Percentiles rank a stretch among this genome's conserved stretches.
Conservation (phyloP, 1,140 invertebrate species). For the Sesamia nonagrioides region DNA sequence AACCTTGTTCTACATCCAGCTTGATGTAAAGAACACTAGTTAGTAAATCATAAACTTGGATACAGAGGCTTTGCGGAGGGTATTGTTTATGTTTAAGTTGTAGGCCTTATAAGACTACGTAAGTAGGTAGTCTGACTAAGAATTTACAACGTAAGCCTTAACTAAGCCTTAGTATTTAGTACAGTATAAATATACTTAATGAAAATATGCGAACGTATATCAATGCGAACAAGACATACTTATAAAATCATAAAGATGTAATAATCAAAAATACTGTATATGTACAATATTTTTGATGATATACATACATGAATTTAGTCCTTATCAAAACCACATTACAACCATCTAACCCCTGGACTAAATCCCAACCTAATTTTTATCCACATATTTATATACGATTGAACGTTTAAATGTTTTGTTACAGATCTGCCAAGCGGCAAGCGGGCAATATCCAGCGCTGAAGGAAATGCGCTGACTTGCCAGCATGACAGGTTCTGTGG, state of each 20-base stretch:
- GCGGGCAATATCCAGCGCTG: conserved; percentile 49
- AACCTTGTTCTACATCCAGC: not conserved
- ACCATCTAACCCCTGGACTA: not conserved
- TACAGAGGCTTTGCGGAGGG: not conserved
- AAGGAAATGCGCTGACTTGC: conserved; percentile 69
- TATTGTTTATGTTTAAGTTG: conserved; percentile 1
- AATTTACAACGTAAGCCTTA: no score
- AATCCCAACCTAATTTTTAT: not conserved
- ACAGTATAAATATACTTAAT: no score
- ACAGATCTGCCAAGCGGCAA: conserved; percentile 49
- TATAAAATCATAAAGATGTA: no score
- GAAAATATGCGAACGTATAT: no score
- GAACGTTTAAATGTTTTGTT: conserved; percentile 17
- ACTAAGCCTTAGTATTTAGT: no score
- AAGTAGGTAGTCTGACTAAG: no score
- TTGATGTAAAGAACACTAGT: conserved; percentile 1
- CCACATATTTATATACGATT: conserved; percentile 12
- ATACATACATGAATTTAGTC: not conserved
- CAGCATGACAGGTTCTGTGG: conserved; percentile 68
- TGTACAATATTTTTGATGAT: no score
- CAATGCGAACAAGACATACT: no score
- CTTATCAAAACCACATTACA: not conserved
- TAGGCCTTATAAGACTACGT: not conserved
- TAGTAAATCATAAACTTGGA: conserved; percentile 24
- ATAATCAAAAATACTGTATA: no score